Conservation (phyloP, 2,797 vertebrate genomes). For the Gymnothorax javanicus region DNA sequence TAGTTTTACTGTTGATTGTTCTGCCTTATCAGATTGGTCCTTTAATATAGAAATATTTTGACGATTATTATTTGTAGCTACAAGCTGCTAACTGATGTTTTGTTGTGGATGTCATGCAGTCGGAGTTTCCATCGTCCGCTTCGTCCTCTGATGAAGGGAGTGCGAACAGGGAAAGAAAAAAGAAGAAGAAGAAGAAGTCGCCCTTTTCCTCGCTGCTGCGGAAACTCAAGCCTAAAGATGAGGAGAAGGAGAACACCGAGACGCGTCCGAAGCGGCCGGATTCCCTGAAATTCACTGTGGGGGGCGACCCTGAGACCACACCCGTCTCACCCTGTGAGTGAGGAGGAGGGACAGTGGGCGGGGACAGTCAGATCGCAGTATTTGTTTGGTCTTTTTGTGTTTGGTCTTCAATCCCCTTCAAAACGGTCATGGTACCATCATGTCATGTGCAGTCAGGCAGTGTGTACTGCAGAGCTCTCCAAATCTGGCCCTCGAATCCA, state of each 20-base stretch:
- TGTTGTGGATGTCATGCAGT: slow-evolving; percentile 17
- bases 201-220: slow-evolving; percentile 61
- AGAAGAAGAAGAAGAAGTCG: slow-evolving; percentile 50
- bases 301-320: fast-evolving
- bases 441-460: neutral
- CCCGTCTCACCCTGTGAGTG: slow-evolving; percentile 62
- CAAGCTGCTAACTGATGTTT: neutral
- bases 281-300: neutral
- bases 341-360: neutral
- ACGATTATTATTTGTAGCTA: neutral
- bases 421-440: neutral
- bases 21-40: neutral
- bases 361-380: neutral
- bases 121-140: slow-evolving; percentile 50
- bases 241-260: slow-evolving; percentile 35
- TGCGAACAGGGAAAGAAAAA: slow-evolving; percentile 46
- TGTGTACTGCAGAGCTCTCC: neutral
- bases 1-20: neutral
- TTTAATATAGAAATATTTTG: neutral
- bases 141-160: slow-evolving; percentile 66
- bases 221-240: slow-evolving; percentile 46
- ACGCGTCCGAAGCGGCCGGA: slow-evolving; percentile 38
- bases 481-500: too few species aligned
- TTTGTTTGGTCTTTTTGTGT: neutral
- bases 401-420: neutral